phyloP scores from a whole-genome alignment of 2,113 vertebrate genomes.

The Chaetops frenatus region DNA sequence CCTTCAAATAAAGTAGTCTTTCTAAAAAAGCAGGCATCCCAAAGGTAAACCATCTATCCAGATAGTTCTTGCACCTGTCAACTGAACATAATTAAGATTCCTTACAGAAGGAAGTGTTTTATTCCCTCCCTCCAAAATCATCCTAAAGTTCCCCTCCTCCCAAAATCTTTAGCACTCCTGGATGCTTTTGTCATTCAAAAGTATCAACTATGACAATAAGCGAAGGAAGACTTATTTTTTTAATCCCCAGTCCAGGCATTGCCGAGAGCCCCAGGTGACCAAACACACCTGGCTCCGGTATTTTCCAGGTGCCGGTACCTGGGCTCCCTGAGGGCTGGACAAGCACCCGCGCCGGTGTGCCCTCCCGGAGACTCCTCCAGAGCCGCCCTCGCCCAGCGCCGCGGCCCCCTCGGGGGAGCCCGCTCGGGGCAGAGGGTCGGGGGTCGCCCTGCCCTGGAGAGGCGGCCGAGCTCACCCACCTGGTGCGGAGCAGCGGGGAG shows the following conservation, averaged over 20 bases:
- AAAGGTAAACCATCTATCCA: not conserved
- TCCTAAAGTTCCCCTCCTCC: not conserved
- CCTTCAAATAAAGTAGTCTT: not conserved
- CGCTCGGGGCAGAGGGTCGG: not conserved
- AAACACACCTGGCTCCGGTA: rapidly evolving
- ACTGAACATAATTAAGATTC: not conserved
- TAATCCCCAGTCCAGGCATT: rapidly evolving
- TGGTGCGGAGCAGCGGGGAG: not conserved
- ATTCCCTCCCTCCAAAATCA: not conserved
- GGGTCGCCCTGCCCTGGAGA: not conserved
- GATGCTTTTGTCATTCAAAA: not conserved
- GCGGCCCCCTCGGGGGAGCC: not conserved
- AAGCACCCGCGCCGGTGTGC: not conserved
- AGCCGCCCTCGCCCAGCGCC: not conserved
- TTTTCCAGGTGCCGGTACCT: not conserved
- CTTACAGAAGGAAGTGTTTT: not conserved
- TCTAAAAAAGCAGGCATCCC: not conserved
- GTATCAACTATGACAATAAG: not conserved
- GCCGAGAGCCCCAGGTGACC: not conserved
- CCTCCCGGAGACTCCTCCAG: rapidly evolving
- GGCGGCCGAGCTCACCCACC: not conserved
- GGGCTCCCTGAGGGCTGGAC: not conserved
- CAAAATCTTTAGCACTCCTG: not conserved
- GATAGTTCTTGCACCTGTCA: slow-evolving; percentile 35
- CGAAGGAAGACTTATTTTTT: rapidly evolving